Conservation (phyloP, 2,797 vertebrate species). For the Notolepis coatsorum region DNA sequence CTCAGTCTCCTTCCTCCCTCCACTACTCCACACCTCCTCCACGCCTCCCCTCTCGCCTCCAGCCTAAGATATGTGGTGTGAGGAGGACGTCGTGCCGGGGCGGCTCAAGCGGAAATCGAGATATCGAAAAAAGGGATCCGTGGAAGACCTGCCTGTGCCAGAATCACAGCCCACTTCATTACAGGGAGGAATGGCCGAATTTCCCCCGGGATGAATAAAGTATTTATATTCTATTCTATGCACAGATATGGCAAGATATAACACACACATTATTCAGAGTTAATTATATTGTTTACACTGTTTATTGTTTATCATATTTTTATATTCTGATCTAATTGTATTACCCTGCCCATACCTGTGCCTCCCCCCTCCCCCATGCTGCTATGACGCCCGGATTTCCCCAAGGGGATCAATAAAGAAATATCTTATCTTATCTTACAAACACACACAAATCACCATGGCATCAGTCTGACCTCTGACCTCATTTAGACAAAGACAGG, state of each 20-base stretch:
- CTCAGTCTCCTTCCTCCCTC: neutral
- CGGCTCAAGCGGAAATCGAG: conserved; percentile 74
- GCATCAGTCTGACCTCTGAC: neutral
- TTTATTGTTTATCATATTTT: no score
- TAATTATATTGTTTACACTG: no score
- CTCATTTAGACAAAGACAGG: neutral
- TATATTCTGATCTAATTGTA: no score
- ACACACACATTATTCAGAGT: no score
- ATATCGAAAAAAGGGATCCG: conserved; percentile 74
- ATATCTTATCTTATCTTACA: no score
- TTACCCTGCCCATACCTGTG: no score
- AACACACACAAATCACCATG: no score
- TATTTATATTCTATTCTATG: no score
- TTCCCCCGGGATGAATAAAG: no score
- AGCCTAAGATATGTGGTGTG: conserved; percentile 76
- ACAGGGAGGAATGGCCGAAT: conserved; percentile 54
- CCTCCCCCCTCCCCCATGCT: no score
- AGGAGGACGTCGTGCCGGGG: conserved; percentile 76
- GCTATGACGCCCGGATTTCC: no score
- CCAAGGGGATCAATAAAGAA: no score
- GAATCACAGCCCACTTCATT: conserved; percentile 75
- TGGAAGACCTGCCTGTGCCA: conserved; percentile 69
- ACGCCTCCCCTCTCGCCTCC: conserved; percentile 69
- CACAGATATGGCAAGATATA: conserved; percentile 55
- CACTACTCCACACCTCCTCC: conserved; percentile 50